These are phyloP conservation scores for Malurus elegans DNA, from an alignment of 2,113 vertebrate genomes.

Conservation along the genomic window DNA sequence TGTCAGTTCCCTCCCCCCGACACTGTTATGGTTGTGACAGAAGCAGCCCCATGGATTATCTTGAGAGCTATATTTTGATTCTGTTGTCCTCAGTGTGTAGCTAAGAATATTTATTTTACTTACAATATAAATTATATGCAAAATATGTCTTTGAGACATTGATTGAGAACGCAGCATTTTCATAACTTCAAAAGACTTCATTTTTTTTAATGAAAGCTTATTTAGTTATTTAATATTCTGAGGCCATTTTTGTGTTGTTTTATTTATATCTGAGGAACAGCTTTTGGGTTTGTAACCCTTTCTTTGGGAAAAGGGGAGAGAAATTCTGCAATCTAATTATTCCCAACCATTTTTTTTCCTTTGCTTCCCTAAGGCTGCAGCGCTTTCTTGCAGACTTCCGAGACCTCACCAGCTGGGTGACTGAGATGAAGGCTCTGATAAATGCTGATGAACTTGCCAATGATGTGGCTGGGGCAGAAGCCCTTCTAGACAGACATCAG, in stretches of 20 bases:
- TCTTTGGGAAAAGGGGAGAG: neutral
- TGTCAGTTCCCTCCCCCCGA: neutral
- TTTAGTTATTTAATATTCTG: neutral
- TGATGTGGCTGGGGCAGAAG: constrained; percentile 96
- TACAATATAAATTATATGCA: neutral
- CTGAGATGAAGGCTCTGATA: constrained; percentile 98
- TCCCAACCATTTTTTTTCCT: neutral
- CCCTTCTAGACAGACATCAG: constrained; percentile 93
- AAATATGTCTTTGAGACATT: neutral
- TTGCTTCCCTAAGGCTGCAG: constrained; percentile 80
- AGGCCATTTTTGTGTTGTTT: neutral
- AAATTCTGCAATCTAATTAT: neutral
- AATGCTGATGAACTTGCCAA: constrained; percentile 97
- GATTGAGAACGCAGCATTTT: neutral
- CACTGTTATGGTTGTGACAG: neutral
- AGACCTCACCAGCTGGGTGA: constrained; percentile 98
- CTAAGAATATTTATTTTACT: neutral
- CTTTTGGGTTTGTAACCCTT: neutral
- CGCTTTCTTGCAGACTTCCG: constrained; percentile 96
- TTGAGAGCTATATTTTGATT: neutral
- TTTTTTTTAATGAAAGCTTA: neutral
- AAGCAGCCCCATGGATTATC: neutral
- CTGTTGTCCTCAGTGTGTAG: neutral
- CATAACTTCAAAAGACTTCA: neutral
- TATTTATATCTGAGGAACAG: neutral